Evolutionary conservation across 1,140 invertebrate species (phyloP), one percentile per base, ranked within the genome.

Genomic region (Drosophila nasuta): DNA sequence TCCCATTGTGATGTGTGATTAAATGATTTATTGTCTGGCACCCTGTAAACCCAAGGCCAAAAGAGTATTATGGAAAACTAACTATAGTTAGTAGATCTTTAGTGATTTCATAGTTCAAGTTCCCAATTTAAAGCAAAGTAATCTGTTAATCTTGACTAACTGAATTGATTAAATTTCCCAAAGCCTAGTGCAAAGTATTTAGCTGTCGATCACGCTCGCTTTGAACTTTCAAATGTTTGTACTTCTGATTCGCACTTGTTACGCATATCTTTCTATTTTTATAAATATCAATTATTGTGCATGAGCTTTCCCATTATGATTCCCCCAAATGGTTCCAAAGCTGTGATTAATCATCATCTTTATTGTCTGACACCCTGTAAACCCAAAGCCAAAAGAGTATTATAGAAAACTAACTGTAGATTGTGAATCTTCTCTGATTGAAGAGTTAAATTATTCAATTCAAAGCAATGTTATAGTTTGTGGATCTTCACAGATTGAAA

Each of bases 171-270:
- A 3, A 20, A 20, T 20, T 20, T 20, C 20, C 20, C 20, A 20
- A 20, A 20, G 20, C 3, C 2, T 20, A 20, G 2, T 25, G 20
- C 20, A 25, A 25, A 17, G 25, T n/a, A 52, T 6, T 6, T 13
- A 1, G 28, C 4, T 33, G 28, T 33, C 51, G 5, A 54, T 54
- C 28, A 45, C 20, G 43, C 30, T 13, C 13, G 1, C 2, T 13
- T 57, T 35, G 0, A 1, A 15, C 20, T 10, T 13, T 30, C 10
- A 15, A 52, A 28, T 68, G 25, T 75, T 87, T 87, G 76, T 71
- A 57, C 76, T 79, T 79, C 64, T 87, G 71, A 86, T 86, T 82
- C 52, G 49, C 7, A 35, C 60, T 54, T 70, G 56, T 57, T 67
- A 67, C 20, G 20, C 20, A 25, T 25, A 25, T 25, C 20, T 25